Evolutionary conservation across 2,797 vertebrate genomes (phyloP).

Genomic region (Lithobates sylvaticus): DNA sequence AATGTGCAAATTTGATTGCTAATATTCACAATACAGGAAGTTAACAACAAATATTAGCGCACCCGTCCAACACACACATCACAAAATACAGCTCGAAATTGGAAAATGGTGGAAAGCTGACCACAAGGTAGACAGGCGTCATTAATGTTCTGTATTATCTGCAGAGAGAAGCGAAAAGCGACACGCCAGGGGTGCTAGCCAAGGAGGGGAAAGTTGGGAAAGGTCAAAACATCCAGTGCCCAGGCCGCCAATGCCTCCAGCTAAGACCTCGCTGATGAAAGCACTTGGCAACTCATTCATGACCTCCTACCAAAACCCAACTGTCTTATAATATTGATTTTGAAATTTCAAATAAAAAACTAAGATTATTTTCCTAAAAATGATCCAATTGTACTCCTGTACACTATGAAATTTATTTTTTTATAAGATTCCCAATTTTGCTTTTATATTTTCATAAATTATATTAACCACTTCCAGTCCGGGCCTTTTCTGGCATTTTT

Average conservation of each 20-base stretch:
- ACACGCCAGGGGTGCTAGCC: not conserved
- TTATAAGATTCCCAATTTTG: too few relatives aligned
- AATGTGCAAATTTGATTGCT: too few relatives aligned
- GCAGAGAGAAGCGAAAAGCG: conserved; percentile 11
- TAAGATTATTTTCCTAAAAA: too few relatives aligned
- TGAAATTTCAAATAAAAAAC: too few relatives aligned
- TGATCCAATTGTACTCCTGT: too few relatives aligned
- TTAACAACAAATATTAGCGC: conserved; percentile 32
- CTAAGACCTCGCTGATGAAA: not conserved
- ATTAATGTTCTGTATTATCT: conserved; percentile 54
- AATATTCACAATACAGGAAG: too few relatives aligned
- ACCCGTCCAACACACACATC: conserved; percentile 46
- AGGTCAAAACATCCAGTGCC: conserved; percentile 2
- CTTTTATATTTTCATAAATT: too few relatives aligned
- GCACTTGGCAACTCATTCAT: conserved; percentile 18
- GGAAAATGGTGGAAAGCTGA: conserved; percentile 53
- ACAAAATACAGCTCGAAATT: conserved; percentile 52
- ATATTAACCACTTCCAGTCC: too few relatives aligned
- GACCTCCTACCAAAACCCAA: conserved; percentile 24
- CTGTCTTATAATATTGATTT: too few relatives aligned
- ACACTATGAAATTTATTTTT: too few relatives aligned
- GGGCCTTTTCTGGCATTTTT: too few relatives aligned
- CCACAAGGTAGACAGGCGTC: conserved; percentile 55
- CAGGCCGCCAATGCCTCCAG: conserved; percentile 10
- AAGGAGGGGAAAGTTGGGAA: conserved; percentile 19